These are phyloP conservation scores for Drosophila recens DNA, from an alignment of 2,888 invertebrate species.

Conservation along the genomic window DNA sequence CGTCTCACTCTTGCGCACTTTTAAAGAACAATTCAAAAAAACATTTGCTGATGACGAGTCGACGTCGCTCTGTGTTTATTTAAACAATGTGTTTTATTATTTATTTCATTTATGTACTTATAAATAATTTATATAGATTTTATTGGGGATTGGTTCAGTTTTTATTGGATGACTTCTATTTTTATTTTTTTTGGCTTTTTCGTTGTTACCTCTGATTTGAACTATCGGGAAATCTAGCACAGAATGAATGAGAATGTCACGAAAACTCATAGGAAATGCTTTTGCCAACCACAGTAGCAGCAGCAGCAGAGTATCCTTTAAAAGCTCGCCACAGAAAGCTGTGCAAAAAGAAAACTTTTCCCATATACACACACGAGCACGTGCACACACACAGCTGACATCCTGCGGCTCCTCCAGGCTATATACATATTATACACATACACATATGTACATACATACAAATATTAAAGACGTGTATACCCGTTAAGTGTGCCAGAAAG, in stretches of 20 bases:
- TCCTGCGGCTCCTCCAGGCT: constrained; percentile 21
- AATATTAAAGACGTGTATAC: not conserved
- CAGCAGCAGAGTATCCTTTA: constrained; percentile 51
- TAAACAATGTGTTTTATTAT: constrained; percentile 1
- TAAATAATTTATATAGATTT: not conserved
- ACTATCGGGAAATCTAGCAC: constrained; percentile 83
- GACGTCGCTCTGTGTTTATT: constrained; percentile 6
- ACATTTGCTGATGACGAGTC: constrained; percentile 24
- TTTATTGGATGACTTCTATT: constrained; percentile 36
- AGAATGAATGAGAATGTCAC: constrained; percentile 81
- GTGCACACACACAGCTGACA: constrained; percentile 59
- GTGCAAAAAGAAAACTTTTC: constrained; percentile 25
- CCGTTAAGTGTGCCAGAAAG: constrained; percentile 20
- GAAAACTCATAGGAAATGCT: constrained; percentile 69
- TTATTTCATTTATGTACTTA: constrained; percentile 2
- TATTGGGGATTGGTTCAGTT: constrained; percentile 22
- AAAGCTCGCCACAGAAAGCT: constrained; percentile 58
- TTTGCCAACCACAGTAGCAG: constrained; percentile 45
- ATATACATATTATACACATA: not conserved
- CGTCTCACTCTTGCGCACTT: constrained; percentile 82
- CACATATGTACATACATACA: not conserved
- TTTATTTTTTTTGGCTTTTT: constrained; percentile 9
- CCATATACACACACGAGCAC: constrained; percentile 47
- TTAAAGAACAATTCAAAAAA: constrained; percentile 48
- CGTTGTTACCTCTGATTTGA: constrained; percentile 74